Percentiles rank a stretch among this genome's conserved stretches.
These are phyloP conservation scores for Eucidaris tribuloides DNA, from an alignment of 35 echinoderm and acorn worm species.

Conservation along the genomic window DNA sequence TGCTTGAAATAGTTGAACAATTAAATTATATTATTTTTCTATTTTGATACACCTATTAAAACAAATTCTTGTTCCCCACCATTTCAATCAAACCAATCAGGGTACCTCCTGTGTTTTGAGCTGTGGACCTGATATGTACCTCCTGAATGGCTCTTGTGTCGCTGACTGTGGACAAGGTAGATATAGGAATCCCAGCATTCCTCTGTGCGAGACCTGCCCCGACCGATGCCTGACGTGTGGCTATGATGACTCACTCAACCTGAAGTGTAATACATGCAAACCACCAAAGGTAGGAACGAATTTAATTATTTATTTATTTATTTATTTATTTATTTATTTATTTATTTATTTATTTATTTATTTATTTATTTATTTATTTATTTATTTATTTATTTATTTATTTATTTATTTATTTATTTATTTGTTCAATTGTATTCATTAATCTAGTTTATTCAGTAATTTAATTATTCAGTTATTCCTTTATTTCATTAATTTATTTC, in stretches of 20 bases:
- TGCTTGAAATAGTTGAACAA: background rate
- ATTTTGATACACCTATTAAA: no score
- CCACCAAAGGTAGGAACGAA: conserved; percentile 46
- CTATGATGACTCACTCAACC: background rate
- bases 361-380: no score
- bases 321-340: no score
- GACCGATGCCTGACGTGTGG: conserved; percentile 36
- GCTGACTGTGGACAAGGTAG: conserved; percentile 24
- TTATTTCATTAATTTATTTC: no score
- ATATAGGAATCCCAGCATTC: conserved; percentile 29
- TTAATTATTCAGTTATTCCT: no score
- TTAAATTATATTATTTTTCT: background rate
- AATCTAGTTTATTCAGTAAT: no score
- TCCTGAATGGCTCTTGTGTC: conserved; percentile 16
- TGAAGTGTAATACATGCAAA: conserved; percentile 39
- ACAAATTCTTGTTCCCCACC: no score
- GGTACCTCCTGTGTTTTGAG: conserved; percentile 30
- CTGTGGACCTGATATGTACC: conserved; percentile 62
- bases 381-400: no score
- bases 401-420: no score
- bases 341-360: no score
- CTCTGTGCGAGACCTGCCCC: conserved; percentile 11
- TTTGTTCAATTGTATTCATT: no score
- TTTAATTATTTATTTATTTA: no score
- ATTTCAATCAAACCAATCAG: background rate